A percentile compares a stretch with the other conserved stretches of the same genome.
These are phyloP conservation scores for Orchesellides sinensis DNA, from an alignment of 2,888 invertebrate species.

Conservation along the genomic window DNA sequence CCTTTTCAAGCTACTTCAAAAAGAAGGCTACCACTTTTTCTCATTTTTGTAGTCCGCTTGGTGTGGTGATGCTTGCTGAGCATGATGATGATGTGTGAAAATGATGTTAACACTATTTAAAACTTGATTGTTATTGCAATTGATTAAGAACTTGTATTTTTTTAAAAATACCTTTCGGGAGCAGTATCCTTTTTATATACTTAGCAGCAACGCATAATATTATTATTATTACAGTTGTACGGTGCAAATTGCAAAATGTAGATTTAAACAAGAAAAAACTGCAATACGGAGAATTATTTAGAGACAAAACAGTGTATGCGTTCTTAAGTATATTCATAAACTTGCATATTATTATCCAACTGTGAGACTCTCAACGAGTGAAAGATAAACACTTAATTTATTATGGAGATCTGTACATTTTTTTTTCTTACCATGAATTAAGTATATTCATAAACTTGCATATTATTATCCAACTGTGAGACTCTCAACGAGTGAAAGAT, in stretches of 20 bases:
- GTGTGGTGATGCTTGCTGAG: too few species aligned
- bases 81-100: constrained; percentile 60
- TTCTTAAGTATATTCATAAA: too few species aligned
- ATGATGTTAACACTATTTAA: constrained; percentile 63
- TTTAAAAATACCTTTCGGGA: not conserved
- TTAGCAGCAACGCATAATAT: too few species aligned
- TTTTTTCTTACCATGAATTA: not conserved
- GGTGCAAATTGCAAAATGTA: too few species aligned
- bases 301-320: too few species aligned
- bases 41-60: not conserved
- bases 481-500: constrained; percentile 46
- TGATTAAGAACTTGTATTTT: constrained; percentile 38
- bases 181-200: too few species aligned
- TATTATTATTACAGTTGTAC: too few species aligned
- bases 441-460: constrained; percentile 1
- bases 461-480: constrained; percentile 54
- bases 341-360: constrained; percentile 44
- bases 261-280: too few species aligned
- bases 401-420: constrained; percentile 40
- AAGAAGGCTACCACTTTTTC: not conserved
- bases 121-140: constrained; percentile 62
- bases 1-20: not conserved
- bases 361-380: constrained; percentile 45
- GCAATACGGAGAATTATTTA: too few species aligned
- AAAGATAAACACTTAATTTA: constrained; percentile 63